phyloP scores from a whole-genome alignment of 2,113 vertebrate species.

The Progne subis region DNA sequence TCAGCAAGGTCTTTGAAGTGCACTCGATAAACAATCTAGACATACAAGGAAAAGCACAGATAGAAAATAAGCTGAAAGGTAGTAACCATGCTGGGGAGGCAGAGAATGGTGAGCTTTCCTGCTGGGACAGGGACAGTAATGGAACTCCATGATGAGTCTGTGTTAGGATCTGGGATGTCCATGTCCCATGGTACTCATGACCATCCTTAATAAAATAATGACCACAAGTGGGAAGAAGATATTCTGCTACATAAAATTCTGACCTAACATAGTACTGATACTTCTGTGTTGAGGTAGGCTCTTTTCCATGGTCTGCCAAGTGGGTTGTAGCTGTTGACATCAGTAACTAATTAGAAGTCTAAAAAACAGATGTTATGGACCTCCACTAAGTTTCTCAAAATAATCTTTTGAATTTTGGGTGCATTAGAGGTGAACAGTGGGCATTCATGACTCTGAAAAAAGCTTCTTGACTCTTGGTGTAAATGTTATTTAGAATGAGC shows the following conservation, averaged over 20 bases:
- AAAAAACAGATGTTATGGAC: neutral
- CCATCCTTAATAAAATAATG: neutral
- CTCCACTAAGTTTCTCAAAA: neutral
- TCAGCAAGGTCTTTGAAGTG: neutral
- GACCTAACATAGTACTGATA: neutral
- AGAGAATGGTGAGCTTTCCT: neutral
- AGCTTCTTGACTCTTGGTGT: neutral
- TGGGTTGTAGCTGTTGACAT: neutral
- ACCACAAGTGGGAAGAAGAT: neutral
- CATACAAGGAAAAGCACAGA: neutral
- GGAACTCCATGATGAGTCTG: neutral
- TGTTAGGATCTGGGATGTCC: neutral
- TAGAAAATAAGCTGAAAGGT: neutral
- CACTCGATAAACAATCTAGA: neutral
- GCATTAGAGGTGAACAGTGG: neutral
- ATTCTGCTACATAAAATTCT: neutral
- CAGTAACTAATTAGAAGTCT: neutral
- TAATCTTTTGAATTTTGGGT: neutral
- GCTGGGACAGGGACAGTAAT: neutral
- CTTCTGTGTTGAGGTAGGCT: neutral
- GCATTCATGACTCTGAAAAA: accelerated
- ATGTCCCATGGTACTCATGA: neutral
- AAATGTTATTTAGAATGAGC: neutral
- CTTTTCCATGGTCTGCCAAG: neutral
- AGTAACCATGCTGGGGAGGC: accelerated